Base-by-base conservation (phyloP, 1,140 invertebrate species). In the Goniozus legneri region DNA sequence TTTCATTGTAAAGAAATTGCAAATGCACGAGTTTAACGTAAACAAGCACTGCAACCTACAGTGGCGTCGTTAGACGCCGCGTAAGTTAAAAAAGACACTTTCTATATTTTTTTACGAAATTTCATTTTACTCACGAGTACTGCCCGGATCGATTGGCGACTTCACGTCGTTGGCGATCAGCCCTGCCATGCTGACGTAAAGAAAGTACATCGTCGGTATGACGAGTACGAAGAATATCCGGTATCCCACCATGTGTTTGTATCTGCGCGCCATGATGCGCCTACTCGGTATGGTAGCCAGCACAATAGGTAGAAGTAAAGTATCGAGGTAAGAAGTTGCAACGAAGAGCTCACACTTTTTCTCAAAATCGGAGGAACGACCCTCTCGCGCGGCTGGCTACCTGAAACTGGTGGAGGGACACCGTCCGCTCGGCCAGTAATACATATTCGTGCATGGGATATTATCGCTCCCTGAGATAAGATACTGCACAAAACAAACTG, bases 181-280 rank as follows among this genome's bases (percentile, higher is more conserved):
- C 18, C 54, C 48, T 14, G 47, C 42, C 3, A 63, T 35, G 50
- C 44, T 63, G 18, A 60, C 38, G 38, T 58, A 64, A 13, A 67
- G 19, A 40, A 59, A 61, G 35, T 72, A 75, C 38, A 63, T 56
- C 13, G 54, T 49, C 15, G 69, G 70, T 51, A 75, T 62, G 16
- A 52, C 51, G 32, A 72, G 52, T 19, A 67, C 60, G 18, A 65
- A 44, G 15, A 68, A 36, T 50, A 75, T 63, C 31, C 63, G 62
- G 21, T 64, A 64, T 14, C 65, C 67, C 8, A 67, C 52, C 45
- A 53, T 54, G 16, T 54, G 56, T 31, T 52, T 64, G 44, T 65
- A 62, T 44, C 59, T 58, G 52, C 54, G 62, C 27, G 54, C 56
- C 70, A 73, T 75, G 14, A 34, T 50, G 41, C 24, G 18, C 41